phyloP scores from a whole-genome alignment of 2,113 vertebrate genomes.

The Amphiprion ocellaris region DNA sequence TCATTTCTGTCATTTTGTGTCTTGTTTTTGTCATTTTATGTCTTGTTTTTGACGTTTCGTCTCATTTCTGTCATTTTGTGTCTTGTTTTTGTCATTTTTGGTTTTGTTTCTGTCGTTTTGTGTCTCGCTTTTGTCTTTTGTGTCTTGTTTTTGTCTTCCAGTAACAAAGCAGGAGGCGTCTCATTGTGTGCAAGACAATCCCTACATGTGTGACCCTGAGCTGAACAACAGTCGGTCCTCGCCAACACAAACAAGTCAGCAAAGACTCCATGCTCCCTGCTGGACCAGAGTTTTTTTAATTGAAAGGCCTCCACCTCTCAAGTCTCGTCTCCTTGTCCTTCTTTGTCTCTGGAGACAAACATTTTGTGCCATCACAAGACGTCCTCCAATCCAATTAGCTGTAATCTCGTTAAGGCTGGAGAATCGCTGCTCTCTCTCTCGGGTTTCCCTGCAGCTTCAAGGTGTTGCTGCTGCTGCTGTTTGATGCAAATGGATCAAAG shows the following conservation, averaged over 20 bases:
- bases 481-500: background rate
- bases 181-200: background rate
- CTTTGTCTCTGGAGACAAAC: constrained; percentile 39
- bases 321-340: constrained; percentile 11
- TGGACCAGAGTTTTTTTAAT: background rate
- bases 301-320: background rate
- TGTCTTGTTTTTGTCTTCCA: background rate
- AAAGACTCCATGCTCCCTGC: background rate
- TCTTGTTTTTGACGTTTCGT: no score
- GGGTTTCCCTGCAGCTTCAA: background rate
- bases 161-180: background rate
- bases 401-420: constrained; percentile 79
- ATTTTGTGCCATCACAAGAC: constrained; percentile 73
- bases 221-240: background rate
- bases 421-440: constrained; percentile 17
- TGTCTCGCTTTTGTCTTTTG: no score
- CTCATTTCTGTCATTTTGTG: no score
- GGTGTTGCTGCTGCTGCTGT: background rate
- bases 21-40: no score
- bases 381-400: constrained; percentile 78
- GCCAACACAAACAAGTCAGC: background rate
- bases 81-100: no score
- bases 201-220: background rate
- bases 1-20: no score
- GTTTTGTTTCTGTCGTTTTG: no score